These are phyloP conservation scores for Apotomis turbidana DNA, from an alignment of 2,888 invertebrate species.

Conservation along the genomic window DNA sequence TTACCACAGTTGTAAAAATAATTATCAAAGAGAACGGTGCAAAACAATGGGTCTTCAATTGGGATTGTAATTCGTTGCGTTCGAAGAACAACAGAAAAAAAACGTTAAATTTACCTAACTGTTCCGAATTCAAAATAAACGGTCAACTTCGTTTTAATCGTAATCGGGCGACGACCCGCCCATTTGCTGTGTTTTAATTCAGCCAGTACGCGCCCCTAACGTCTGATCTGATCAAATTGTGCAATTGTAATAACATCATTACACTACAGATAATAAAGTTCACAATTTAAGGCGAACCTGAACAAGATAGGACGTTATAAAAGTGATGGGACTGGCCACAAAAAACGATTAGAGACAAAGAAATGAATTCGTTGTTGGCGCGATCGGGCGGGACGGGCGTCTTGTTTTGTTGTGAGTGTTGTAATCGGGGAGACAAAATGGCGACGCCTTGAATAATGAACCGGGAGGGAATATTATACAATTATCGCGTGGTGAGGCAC, in stretches of 20 bases:
- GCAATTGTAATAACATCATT: background rate
- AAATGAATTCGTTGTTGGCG: slow-evolving; percentile 32
- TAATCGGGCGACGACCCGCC: slow-evolving; percentile 37
- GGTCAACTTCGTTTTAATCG: slow-evolving; percentile 35
- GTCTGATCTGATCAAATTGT: background rate
- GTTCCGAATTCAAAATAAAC: slow-evolving; percentile 36
- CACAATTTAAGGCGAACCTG: background rate
- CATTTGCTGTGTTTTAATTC: slow-evolving; percentile 30
- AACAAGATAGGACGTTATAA: background rate
- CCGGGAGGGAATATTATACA: background rate
- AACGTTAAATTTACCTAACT: slow-evolving; percentile 22
- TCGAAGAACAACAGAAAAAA: slow-evolving; percentile 6
- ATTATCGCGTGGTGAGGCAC: too few species aligned
- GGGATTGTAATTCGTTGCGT: slow-evolving; percentile 11
- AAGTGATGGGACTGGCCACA: slow-evolving; percentile 32
- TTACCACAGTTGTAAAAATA: background rate
- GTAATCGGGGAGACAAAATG: slow-evolving; percentile 26
- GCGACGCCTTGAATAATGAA: slow-evolving; percentile 9
- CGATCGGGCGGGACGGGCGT: slow-evolving; percentile 36
- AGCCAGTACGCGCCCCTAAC: background rate
- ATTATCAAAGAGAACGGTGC: background rate
- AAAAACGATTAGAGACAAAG: slow-evolving; percentile 38
- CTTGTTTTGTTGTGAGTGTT: slow-evolving; percentile 8
- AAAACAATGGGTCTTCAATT: background rate
- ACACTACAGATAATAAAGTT: background rate